These are phyloP conservation scores for Apis laboriosa DNA, from an alignment of 1,140 invertebrate genomes.

Conservation along the genomic window DNA sequence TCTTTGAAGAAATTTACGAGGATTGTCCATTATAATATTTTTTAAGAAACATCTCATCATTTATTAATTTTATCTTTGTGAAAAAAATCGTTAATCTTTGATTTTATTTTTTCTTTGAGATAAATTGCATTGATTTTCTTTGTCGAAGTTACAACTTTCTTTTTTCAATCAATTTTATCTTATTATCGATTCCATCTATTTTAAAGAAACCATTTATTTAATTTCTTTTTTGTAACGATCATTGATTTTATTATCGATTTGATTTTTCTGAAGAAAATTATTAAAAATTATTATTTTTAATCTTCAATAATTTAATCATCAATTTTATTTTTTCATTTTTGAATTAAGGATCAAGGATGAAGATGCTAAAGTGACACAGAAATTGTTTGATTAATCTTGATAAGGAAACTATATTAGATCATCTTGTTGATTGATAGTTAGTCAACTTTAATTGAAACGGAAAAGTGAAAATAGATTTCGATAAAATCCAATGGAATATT, in stretches of 20 bases:
- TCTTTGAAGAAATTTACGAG: neutral
- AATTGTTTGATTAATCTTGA: neutral
- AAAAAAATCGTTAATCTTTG: too few species aligned
- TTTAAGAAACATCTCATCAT: too few species aligned
- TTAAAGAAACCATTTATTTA: neutral
- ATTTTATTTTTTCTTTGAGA: neutral
- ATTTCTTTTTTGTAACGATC: neutral
- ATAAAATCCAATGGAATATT: neutral
- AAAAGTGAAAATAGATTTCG: neutral
- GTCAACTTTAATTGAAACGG: neutral
- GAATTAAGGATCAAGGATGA: neutral
- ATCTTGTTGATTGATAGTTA: neutral
- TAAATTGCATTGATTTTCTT: neutral
- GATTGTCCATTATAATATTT: too few species aligned
- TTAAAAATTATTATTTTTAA: neutral
- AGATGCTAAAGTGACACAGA: too few species aligned
- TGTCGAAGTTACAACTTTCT: too few species aligned
- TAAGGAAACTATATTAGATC: too few species aligned
- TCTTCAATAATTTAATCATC: neutral
- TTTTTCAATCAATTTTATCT: neutral
- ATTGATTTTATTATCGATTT: neutral
- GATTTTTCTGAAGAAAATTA: neutral
- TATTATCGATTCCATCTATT: neutral
- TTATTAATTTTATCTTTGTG: too few species aligned
- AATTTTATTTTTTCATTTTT: neutral